Evolutionary conservation across 2,113 vertebrate genomes (phyloP).

Genomic region (Oostethus manadensis): DNA sequence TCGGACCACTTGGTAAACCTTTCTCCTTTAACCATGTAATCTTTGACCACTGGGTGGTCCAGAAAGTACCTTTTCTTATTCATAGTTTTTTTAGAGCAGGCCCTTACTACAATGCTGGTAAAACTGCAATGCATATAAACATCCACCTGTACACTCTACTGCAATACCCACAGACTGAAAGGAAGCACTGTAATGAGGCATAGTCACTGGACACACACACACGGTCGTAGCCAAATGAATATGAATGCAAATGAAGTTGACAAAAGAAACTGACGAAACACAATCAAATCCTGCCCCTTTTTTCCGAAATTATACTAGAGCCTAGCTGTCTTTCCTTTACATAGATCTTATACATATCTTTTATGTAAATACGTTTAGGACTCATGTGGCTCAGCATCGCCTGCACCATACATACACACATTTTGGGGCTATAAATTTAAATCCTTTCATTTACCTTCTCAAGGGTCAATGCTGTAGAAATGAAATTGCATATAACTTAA

Average conservation of each 20-base stretch:
- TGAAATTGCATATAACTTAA: too few species aligned
- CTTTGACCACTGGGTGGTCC: constrained; percentile 77
- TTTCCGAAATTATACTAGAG: too few species aligned
- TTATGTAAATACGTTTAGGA: too few species aligned
- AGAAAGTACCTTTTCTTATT: constrained; percentile 83
- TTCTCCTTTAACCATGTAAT: constrained; percentile 86
- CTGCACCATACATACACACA: too few species aligned
- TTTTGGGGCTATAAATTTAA: too few species aligned
- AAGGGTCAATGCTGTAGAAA: too few species aligned
- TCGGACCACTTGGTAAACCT: constrained; percentile 96
- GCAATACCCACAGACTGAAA: constrained; percentile 3
- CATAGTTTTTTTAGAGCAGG: constrained; percentile 35
- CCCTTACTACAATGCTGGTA: constrained; percentile 12
- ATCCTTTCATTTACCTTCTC: too few species aligned
- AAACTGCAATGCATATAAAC: constrained; percentile 3
- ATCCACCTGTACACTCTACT: constrained; percentile 18
- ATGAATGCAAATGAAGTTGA: constrained; percentile 74
- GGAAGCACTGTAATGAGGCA: constrained; percentile 10
- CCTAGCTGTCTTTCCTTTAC: too few species aligned
- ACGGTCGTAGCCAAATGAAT: constrained; percentile 50
- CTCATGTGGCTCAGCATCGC: too few species aligned
- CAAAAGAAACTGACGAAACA: constrained; percentile 8
- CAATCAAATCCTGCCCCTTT: too few species aligned
- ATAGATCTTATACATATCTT: too few species aligned
- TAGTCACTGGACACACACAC: constrained; percentile 3